phyloP scores from a whole-genome alignment of 2,113 vertebrate species.

The Sebastes fasciatus region DNA sequence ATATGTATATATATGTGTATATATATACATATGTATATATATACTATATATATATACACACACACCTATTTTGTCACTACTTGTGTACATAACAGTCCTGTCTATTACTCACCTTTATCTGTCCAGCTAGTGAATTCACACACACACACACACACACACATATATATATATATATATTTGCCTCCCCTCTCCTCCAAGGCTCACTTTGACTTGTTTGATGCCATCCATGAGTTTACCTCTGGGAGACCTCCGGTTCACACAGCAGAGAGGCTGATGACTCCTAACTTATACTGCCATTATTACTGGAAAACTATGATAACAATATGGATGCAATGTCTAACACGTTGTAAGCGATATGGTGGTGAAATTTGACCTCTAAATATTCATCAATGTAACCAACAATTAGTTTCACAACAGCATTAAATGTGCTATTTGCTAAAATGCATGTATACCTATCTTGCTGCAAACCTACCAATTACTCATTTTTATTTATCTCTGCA shows the following conservation, averaged over 20 bases:
- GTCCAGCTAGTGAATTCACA: too few relatives aligned
- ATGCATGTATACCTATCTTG: not conserved
- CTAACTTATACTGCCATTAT: not conserved
- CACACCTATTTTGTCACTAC: too few relatives aligned
- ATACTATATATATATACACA: too few relatives aligned
- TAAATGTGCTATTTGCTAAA: not conserved
- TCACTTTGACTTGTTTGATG: conserved; percentile 35
- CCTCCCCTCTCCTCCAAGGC: too few relatives aligned
- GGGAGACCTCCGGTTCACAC: conserved; percentile 28
- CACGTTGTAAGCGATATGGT: not conserved
- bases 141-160: too few relatives aligned
- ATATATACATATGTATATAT: too few relatives aligned
- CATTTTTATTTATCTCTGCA: too few relatives aligned
- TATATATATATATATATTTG: too few relatives aligned
- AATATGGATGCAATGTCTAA: not conserved
- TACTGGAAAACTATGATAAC: not conserved
- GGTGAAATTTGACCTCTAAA: not conserved
- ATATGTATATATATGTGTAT: too few relatives aligned
- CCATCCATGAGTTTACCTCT: conserved; percentile 36
- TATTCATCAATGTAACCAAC: not conserved
- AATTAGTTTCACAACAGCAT: not conserved
- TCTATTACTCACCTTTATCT: too few relatives aligned
- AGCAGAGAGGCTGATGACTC: not conserved
- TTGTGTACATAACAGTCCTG: too few relatives aligned
- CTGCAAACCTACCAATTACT: too few relatives aligned